Base-by-base conservation (phyloP, 2,888 invertebrate species). In the Caenorhabditis auriculariae region DNA sequence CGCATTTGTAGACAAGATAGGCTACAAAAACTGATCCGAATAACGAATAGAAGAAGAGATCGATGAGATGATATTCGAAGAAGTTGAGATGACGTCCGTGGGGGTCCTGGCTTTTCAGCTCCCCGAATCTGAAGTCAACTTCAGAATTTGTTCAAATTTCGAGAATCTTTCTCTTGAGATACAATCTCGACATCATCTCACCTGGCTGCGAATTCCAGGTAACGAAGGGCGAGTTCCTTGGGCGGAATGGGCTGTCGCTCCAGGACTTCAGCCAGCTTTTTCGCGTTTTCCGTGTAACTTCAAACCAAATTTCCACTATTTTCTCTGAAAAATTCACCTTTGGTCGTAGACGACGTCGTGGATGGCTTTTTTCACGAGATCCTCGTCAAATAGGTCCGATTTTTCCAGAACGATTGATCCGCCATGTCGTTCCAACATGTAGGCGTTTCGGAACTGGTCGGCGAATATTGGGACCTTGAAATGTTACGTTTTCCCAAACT, bases 401-500 rank as follows among this genome's bases (percentile, higher is more conserved):
- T 65, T 65, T 0, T 50, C 41, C 2, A 66, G 48, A 28, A 51
- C 43, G 17, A 57, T 49, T 1, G 60, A 52, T 19, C 51, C 51
- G 17, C 57, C 60, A n/a, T 60, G 61, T 6, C 64, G 47, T 15
- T 51, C 44, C 19, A 64, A 26, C 55, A 53, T 60, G 35, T 44
- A 48, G 7, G 44, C 39, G 32, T 67, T 67, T 15, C 64, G 48
- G 9, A 52, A 27, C 28, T 67, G 67, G 41, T 67, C 67, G 5
- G 54, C 61, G 28, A 67, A 67, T 2, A 67, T 37, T 2, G 67
- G 64, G 27, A 65, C 52, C 63, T 54, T 26, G n/a, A 64, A 32
- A n/a, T n/a, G n/a, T n/a, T n/a, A n/a, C n/a, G n/a, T n/a, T n/a
- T n/a, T n/a, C n/a, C n/a, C n/a, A n/a, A n/a, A n/a, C n/a, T n/a